phyloP scores from a whole-genome alignment of 2,888 invertebrate genomes.

The Synanthedon vespiformis region DNA sequence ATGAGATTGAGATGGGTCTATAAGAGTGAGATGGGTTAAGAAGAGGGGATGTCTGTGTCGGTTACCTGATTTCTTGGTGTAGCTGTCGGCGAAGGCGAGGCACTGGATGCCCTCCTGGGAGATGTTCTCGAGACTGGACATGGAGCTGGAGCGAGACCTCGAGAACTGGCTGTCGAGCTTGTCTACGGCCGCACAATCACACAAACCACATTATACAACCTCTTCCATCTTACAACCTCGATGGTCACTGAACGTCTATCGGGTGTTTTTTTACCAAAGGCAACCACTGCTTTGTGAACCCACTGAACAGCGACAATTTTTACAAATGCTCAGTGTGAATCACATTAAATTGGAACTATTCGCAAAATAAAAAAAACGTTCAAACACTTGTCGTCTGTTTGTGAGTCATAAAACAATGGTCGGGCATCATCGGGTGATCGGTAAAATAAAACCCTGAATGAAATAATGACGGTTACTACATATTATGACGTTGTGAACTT shows the following conservation, averaged over 20 bases:
- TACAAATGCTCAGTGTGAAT: too few species aligned
- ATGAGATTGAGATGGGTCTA: too few species aligned
- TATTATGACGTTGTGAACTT: too few species aligned
- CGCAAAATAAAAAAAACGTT: too few species aligned
- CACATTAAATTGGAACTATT: too few species aligned
- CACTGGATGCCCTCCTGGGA: constrained; percentile 95
- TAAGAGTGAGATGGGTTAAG: background rate
- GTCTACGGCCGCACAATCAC: constrained; percentile 79
- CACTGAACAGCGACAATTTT: constrained; percentile 2
- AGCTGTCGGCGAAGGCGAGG: constrained; percentile 95
- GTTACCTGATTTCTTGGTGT: constrained; percentile 92
- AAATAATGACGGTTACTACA: too few species aligned
- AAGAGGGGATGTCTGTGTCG: background rate
- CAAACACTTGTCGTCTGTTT: background rate
- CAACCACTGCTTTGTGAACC: background rate
- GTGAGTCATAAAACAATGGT: too few species aligned
- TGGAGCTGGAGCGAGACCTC: constrained; percentile 95
- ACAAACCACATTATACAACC: constrained; percentile 28
- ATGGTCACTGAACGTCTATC: background rate
- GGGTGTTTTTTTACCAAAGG: background rate
- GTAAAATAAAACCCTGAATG: too few species aligned
- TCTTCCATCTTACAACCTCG: background rate
- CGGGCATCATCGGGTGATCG: too few species aligned
- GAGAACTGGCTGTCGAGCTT: constrained; percentile 97
- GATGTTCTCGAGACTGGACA: constrained; percentile 98